Base-by-base conservation (phyloP, 1,140 invertebrate genomes). In the Protaetia brevitarsis region DNA sequence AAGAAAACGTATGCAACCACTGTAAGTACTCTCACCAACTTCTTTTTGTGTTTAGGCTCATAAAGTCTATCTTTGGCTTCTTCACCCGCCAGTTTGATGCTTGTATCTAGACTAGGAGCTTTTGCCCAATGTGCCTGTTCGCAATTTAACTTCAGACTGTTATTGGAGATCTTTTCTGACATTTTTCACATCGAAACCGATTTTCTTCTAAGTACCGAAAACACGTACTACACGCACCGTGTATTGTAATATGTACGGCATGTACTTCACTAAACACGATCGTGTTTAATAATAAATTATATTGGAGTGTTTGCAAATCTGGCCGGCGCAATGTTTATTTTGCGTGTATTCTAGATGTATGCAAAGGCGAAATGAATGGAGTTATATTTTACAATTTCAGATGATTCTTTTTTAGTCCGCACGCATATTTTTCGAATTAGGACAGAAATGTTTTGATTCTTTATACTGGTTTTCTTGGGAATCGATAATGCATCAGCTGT, bases 1-100 rank as follows among this genome's bases (percentile, higher is more conserved):
- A 93, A 94, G 74, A 98, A 89, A 59, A 98, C 89, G 80, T 98
- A 98, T 6, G 95, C 94, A 66, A 97, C 86, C 29, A 98, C 96
- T 1, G 95, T 98, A 65, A 97, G 83, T 60, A 98, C 90, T n/a
- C 95, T 86, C 30, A 98, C 84, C 71, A 90, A 82, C 80, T 95
- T 95, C 78, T 92, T 91, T 75, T 94, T 91, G 69, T 90, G 88
- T 76, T 92, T 92, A 1, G 88, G 84, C 71, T 92, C 89, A 80
- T 93, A 94, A 60, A 92, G 82, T 68, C 87, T 85, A 71, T 91
- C 90, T 79, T 92, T 91, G 74, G 89, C 88, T 70, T 91, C 88
- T 71, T 92, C 89, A 59, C 88, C 88, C 16, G 88, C 88, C 65
- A 89, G 82, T 76, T 86, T 87, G 21, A 89, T 82, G 77, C 85